Percentiles rank a stretch among this genome's conserved stretches.
Conservation (phyloP, 2,888 invertebrate species). For the Sinhomidia bicolor region DNA sequence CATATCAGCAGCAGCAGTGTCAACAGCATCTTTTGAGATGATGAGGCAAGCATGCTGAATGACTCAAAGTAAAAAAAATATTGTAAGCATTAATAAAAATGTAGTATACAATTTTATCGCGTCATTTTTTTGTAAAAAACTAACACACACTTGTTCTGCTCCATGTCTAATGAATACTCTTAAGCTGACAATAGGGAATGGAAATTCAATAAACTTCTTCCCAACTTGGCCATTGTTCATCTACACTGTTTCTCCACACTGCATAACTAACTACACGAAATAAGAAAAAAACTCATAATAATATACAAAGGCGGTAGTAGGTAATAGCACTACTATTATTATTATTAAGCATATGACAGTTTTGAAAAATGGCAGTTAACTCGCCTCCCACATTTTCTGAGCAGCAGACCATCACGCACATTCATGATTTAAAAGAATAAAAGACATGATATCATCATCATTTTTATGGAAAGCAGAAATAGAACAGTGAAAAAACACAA, state of each 20-base stretch:
- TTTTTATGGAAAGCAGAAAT: not conserved
- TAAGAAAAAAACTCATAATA: not conserved
- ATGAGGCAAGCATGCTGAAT: not conserved
- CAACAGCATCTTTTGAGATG: too few species aligned
- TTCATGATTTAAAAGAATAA: constrained; percentile 54
- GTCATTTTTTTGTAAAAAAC: too few species aligned
- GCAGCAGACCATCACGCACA: constrained; percentile 31
- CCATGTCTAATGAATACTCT: not conserved
- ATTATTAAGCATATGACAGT: not conserved
- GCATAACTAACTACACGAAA: not conserved
- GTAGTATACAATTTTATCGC: not conserved
- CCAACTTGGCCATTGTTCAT: constrained; percentile 17
- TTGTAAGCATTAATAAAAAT: not conserved
- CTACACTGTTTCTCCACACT: not conserved
- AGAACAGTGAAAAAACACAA: not conserved
- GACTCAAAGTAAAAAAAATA: not conserved
- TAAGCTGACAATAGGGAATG: constrained; percentile 13
- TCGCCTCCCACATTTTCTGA: not conserved
- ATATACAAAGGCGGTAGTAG: too few species aligned
- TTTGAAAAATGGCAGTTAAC: not conserved
- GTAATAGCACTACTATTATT: too few species aligned
- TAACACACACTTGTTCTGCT: not conserved
- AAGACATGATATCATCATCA: constrained; percentile 11
- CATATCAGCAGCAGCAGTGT: too few species aligned
- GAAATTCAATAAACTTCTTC: constrained; percentile 15